Conservation (phyloP, 1,140 invertebrate species). For the Anoplophora glabripennis region DNA sequence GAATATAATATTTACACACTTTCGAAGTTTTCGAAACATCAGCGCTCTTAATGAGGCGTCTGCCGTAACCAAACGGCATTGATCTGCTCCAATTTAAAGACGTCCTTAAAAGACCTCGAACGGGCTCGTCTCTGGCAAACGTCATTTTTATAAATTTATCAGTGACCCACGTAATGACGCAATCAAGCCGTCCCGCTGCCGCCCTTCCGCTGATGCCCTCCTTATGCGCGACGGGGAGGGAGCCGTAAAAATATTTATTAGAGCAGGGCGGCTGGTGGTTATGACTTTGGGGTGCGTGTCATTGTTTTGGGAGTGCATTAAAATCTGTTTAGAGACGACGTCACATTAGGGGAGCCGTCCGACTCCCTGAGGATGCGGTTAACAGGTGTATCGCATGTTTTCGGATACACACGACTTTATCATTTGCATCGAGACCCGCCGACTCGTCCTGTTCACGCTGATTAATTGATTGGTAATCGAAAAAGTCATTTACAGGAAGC, state of each 20-base stretch:
- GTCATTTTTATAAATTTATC: too few relatives aligned
- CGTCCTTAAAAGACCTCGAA: too few relatives aligned
- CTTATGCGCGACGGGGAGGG: not conserved
- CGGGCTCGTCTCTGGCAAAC: too few relatives aligned
- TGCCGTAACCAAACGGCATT: too few relatives aligned
- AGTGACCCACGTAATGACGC: not conserved
- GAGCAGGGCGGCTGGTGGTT: constrained; percentile 35
- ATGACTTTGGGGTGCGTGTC: constrained; percentile 40
- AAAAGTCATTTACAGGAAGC: too few relatives aligned
- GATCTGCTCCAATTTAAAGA: too few relatives aligned
- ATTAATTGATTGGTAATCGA: constrained; percentile 9
- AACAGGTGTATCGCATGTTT: constrained; percentile 47
- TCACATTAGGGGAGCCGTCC: constrained; percentile 31
- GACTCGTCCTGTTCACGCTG: constrained; percentile 7
- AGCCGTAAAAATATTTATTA: constrained; percentile 44
- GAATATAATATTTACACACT: not conserved
- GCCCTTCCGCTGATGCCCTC: constrained; percentile 6
- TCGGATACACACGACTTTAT: constrained; percentile 15
- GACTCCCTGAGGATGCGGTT: constrained; percentile 38
- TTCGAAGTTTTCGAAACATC: not conserved
- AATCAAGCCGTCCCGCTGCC: constrained; percentile 2
- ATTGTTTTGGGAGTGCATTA: constrained; percentile 46
- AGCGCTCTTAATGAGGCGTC: too few relatives aligned
- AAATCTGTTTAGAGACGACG: constrained; percentile 47
- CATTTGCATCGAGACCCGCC: constrained; percentile 8